A percentile compares a stretch with the other conserved stretches of the same genome.
Evolutionary conservation across 1,140 invertebrate genomes (phyloP).

Genomic region (Atta cephalotes): DNA sequence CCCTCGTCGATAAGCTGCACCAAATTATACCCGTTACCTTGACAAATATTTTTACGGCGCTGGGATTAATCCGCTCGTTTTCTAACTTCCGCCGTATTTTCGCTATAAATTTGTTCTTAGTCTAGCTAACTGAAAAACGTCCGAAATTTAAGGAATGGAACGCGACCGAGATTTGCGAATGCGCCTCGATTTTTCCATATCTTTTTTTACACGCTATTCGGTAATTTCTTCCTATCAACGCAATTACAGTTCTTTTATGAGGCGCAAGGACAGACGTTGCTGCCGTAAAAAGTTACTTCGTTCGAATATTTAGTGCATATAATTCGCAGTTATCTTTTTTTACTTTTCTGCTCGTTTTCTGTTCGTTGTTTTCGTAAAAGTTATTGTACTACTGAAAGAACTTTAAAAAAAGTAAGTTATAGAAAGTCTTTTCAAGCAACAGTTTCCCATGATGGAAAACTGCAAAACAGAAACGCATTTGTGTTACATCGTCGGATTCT

Average conservation of each 20-base stretch:
- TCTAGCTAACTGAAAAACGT: not conserved
- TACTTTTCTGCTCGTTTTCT: not conserved
- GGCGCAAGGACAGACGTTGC: not conserved
- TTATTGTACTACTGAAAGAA: not conserved
- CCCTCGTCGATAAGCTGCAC: conserved; percentile 51
- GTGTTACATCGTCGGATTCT: not conserved
- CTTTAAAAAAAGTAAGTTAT: not conserved
- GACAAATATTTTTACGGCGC: conserved; percentile 54
- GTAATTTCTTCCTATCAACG: not conserved
- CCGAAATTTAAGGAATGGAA: conserved; percentile 11
- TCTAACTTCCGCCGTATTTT: not conserved
- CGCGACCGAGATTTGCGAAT: not conserved
- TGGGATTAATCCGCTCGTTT: conserved; percentile 71
- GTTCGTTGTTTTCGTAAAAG: not conserved
- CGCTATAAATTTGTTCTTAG: not conserved
- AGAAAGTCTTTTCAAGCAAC: not conserved
- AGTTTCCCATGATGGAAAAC: not conserved
- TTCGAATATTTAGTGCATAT: not conserved
- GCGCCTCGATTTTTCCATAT: not conserved
- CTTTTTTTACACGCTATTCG: not conserved
- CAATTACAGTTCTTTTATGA: conserved; percentile 26
- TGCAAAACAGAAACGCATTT: not conserved
- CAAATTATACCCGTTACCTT: conserved; percentile 52
- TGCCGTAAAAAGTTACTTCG: not conserved
- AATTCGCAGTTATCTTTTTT: not conserved